Evolutionary conservation across 2,113 vertebrate species (phyloP), one percentile per base, ranked within the genome.

Genomic region (Raphicerus campestris): DNA sequence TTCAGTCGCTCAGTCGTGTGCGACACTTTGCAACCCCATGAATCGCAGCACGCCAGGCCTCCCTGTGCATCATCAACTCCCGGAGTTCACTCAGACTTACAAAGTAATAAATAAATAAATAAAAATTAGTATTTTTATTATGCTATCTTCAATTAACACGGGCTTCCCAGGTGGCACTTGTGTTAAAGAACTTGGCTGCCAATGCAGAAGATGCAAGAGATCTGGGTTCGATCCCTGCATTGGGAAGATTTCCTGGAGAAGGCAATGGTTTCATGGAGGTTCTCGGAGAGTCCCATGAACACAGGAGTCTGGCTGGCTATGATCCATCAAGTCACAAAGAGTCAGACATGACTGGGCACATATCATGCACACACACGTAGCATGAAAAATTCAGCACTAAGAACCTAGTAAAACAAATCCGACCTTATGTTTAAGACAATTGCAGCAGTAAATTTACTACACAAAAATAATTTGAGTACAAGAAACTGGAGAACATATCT

Each of bases 401-500:
- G n/a, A 84, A 30, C 6, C 17, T 15, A 83, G 61, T 49, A 4
- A 32, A 86, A 83, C 9, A 17, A 84, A 39, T 17, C 24, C 32
- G 30, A 75, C 5, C 2, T 49, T 56, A 61, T 39, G 5, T 66
- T 78, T 78, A 14, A 89, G 22, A 85, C 1, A 26, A 66, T 56
- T 5, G 16, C 24, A 45, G 19, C 49, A 32, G 32, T 15, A 78
- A 89, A 32, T 13, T 96, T 30, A 6, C 66, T 78, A 39, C 39
- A 78, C 20, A 39, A 78, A 47, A 17, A 20, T 24, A 78, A 85
- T 56, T 93, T 93, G 49, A 39, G 1, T 63, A 56, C 10, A 89
- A 11, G 4, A 7, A 19, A 0, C 9, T 35, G 17, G 56, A 15
- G 1, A 63, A 56, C 3, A 15, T 26, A 2, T 20, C 7, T 39